These are phyloP conservation scores for Ascidia mentula DNA, from an alignment of 23 tunicate genomes.

Conservation along the genomic window DNA sequence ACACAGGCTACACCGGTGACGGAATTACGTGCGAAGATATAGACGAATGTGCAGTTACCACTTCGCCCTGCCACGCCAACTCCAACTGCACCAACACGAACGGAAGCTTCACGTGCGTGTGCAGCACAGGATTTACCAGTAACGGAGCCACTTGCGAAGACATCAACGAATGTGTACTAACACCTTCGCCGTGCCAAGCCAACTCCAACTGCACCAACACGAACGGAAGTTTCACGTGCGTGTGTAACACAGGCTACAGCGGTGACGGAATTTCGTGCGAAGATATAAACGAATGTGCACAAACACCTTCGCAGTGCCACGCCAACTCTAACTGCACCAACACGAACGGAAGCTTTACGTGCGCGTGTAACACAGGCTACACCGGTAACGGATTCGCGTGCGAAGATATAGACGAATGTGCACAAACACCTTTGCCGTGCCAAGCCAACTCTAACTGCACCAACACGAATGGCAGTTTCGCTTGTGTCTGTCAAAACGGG, in stretches of 20 bases:
- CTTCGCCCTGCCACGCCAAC: neutral
- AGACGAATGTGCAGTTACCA: neutral
- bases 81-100: neutral
- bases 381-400: too few relatives aligned
- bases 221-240: neutral
- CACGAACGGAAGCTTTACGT: too few relatives aligned
- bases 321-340: too few relatives aligned
- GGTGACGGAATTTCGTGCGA: too few relatives aligned
- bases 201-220: neutral
- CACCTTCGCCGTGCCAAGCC: neutral
- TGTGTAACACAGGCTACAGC: too few relatives aligned
- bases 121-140: constrained; percentile 7
- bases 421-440: too few relatives aligned
- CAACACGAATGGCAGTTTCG: constrained; percentile 11
- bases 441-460: neutral
- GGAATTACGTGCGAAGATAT: constrained; percentile 6
- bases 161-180: constrained; percentile 42
- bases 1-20: neutral
- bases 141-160: constrained; percentile 16
- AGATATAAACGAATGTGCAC: too few relatives aligned
- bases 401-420: too few relatives aligned
- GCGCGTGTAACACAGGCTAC: too few relatives aligned
- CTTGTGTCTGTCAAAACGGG: constrained; percentile 28
- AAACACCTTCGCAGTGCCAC: too few relatives aligned
- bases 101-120: neutral